A percentile compares a stretch with the other conserved stretches of the same genome.
phyloP scores from a whole-genome alignment of 2,113 vertebrate genomes.

The Menura novaehollandiae region DNA sequence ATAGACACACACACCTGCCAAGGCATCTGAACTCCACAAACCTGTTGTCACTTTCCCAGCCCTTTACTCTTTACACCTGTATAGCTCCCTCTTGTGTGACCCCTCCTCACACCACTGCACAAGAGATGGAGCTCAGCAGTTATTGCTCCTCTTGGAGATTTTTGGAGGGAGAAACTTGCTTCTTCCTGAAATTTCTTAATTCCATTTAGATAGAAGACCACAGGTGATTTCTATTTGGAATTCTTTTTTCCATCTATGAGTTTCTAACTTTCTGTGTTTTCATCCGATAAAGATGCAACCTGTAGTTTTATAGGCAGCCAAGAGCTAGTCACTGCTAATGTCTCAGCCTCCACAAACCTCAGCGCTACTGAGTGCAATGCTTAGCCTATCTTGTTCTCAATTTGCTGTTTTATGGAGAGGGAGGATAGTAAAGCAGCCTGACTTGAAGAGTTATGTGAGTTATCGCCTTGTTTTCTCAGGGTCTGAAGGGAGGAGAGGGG shows the following conservation, averaged over 20 bases:
- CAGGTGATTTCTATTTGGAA: neutral
- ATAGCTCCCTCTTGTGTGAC: accelerated
- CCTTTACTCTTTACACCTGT: neutral
- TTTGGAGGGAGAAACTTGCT: neutral
- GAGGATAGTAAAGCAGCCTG: neutral
- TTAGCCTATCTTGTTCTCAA: neutral
- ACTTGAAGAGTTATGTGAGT: neutral
- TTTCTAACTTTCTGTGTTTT: neutral
- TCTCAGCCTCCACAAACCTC: neutral
- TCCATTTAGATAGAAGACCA: neutral
- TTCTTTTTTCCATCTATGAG: neutral
- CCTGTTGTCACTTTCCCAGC: neutral
- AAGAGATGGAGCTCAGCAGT: neutral
- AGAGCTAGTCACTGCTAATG: neutral
- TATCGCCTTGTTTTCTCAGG: neutral
- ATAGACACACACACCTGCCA: neutral
- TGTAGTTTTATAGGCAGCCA: neutral
- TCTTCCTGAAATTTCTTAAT: neutral
- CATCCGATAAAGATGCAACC: neutral
- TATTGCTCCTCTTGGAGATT: neutral
- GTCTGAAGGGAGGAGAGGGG: neutral
- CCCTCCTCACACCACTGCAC: neutral
- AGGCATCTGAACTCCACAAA: neutral
- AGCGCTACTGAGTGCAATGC: accelerated
- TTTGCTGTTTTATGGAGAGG: neutral